These are phyloP conservation scores for Oryzias woworae DNA, from an alignment of 2,113 vertebrate genomes.

Conservation along the genomic window DNA sequence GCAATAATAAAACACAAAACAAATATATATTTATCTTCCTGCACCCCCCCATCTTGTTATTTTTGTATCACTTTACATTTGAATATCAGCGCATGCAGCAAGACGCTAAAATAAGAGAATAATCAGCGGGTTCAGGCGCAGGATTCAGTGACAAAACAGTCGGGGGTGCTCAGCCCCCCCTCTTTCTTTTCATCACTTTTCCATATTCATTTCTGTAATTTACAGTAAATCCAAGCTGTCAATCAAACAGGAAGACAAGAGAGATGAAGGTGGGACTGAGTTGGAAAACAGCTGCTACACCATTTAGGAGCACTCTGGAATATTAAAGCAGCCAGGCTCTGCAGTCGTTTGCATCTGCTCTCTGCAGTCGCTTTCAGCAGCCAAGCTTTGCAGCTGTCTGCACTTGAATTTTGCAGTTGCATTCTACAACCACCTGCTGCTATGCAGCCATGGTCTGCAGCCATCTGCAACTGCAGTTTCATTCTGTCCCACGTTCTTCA, in stretches of 20 bases:
- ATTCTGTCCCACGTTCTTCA: slow-evolving; percentile 47
- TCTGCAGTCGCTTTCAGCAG: slow-evolving; percentile 67
- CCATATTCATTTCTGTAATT: slow-evolving; percentile 81
- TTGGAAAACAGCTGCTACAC: slow-evolving; percentile 80
- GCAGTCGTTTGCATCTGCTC: slow-evolving; percentile 80
- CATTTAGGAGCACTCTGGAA: slow-evolving; percentile 83
- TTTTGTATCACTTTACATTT: slow-evolving; percentile 74
- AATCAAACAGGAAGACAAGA: slow-evolving; percentile 67
- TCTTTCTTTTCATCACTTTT: slow-evolving; percentile 71
- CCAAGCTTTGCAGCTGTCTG: slow-evolving; percentile 13
- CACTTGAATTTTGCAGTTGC: slow-evolving; percentile 73
- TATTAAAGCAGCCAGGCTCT: slow-evolving; percentile 77
- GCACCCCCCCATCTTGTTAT: slow-evolving; percentile 49
- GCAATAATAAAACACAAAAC: slow-evolving; percentile 57
- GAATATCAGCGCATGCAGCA: slow-evolving; percentile 65
- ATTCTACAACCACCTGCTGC: slow-evolving; percentile 48
- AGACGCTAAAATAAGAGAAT: slow-evolving; percentile 67
- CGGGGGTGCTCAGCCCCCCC: slow-evolving; percentile 24
- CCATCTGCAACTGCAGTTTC: slow-evolving; percentile 28
- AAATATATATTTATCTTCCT: slow-evolving; percentile 71
- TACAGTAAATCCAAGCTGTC: slow-evolving; percentile 84
- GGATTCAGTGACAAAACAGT: slow-evolving; percentile 61
- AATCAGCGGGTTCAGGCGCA: slow-evolving; percentile 60
- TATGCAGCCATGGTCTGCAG: too few relatives aligned
- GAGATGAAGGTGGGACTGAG: slow-evolving; percentile 55